These are phyloP conservation scores for Spilosoma lubricipeda DNA, from an alignment of 2,888 invertebrate genomes.

Conservation along the genomic window DNA sequence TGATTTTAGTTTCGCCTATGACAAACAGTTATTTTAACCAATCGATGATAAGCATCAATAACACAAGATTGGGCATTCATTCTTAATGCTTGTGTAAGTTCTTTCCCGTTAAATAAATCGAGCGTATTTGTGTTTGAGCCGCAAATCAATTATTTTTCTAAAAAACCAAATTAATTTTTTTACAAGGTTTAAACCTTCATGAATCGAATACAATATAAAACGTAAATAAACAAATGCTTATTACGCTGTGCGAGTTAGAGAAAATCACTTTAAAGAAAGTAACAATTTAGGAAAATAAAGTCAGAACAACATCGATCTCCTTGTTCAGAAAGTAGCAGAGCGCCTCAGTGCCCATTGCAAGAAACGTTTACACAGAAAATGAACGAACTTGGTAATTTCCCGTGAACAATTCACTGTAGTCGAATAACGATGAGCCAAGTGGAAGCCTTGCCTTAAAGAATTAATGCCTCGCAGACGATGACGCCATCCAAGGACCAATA, in stretches of 20 bases:
- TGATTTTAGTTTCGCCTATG: no score
- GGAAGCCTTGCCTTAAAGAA: conserved; percentile 49
- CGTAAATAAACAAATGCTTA: background rate
- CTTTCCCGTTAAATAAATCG: no score
- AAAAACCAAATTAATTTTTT: no score
- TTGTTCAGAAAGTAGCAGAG: background rate
- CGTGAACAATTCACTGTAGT: conserved; percentile 36
- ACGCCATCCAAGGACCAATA: conserved; percentile 73
- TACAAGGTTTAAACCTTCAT: no score
- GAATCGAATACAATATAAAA: background rate
- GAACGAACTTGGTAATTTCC: conserved; percentile 33
- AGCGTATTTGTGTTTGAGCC: background rate
- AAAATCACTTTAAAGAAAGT: background rate
- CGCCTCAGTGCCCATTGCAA: background rate
- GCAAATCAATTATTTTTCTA: no score
- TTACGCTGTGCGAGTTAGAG: background rate
- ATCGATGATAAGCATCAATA: no score
- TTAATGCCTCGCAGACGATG: conserved; percentile 51
- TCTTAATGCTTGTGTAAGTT: background rate
- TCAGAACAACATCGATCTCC: background rate
- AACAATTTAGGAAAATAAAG: background rate
- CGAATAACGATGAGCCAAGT: conserved; percentile 40
- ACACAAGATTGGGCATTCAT: background rate
- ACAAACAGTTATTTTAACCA: background rate
- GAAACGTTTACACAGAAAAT: conserved; percentile 26